Conservation (phyloP, 2,888 invertebrate genomes). For the Tortrix viridana region DNA sequence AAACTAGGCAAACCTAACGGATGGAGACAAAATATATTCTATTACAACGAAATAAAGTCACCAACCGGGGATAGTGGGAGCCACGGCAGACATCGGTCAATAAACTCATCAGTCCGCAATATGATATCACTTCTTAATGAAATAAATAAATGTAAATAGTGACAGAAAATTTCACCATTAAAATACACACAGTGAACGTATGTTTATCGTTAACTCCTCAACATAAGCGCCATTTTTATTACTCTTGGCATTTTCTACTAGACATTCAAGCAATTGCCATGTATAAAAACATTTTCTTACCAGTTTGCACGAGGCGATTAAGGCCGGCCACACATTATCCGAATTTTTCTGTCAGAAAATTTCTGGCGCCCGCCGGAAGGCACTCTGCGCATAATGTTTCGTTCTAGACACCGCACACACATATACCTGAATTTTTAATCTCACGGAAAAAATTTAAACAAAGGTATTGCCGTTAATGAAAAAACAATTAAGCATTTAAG, state of each 20-base stretch:
- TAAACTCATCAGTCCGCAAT: slow-evolving; percentile 80
- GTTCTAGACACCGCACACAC: no score
- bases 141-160: slow-evolving; percentile 47
- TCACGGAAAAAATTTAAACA: no score
- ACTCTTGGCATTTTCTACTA: slow-evolving; percentile 37
- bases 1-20: slow-evolving; percentile 14
- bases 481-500: no score
- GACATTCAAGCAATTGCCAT: slow-evolving; percentile 32
- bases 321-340: no score
- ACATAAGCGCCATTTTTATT: slow-evolving; percentile 78
- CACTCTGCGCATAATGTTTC: no score
- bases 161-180: slow-evolving; percentile 45
- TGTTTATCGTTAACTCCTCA: slow-evolving; percentile 71
- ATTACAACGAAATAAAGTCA: slow-evolving; percentile 44
- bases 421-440: no score
- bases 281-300: not conserved
- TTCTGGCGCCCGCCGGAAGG: no score
- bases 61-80: slow-evolving; percentile 83
- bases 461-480: no score
- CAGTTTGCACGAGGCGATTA: not conserved
- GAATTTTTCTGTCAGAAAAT: no score
- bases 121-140: slow-evolving; percentile 58
- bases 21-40: slow-evolving; percentile 24
- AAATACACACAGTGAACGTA: slow-evolving; percentile 53
- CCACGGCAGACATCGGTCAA: slow-evolving; percentile 84